These are phyloP conservation scores for Pangasius macronema DNA, from an alignment of 2,797 vertebrate species.

Conservation along the genomic window DNA sequence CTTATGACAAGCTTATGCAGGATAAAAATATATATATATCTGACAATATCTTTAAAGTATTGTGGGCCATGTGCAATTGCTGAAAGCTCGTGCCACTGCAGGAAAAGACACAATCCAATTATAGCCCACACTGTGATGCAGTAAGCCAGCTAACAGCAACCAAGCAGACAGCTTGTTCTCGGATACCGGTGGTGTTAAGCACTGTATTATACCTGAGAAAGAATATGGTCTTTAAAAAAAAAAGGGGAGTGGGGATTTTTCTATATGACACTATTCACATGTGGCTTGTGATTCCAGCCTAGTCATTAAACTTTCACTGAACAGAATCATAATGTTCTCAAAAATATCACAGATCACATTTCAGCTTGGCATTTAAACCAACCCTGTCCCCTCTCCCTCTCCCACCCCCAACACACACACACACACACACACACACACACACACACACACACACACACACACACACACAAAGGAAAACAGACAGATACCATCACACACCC, in stretches of 20 bases:
- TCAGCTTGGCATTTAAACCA: neutral
- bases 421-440: neutral
- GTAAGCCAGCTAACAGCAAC: neutral
- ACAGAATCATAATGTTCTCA: conserved; percentile 1
- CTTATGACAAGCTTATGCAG: neutral
- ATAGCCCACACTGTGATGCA: neutral
- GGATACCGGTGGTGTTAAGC: too few species aligned
- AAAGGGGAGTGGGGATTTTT: too few species aligned
- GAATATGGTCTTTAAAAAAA: too few species aligned
- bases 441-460: neutral
- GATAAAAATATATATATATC: neutral
- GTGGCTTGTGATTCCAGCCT: neutral
- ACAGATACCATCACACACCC: neutral
- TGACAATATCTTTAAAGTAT: neutral
- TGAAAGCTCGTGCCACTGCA: neutral
- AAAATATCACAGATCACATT: neutral
- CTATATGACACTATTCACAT: neutral
- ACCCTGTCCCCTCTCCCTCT: neutral
- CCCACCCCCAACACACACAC: neutral
- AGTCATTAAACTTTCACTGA: neutral
- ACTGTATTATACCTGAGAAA: too few species aligned
- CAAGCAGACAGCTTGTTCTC: neutral
- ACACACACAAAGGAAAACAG: neutral
- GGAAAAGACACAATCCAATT: neutral
- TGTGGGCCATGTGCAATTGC: neutral